A percentile compares a stretch with the other conserved stretches of the same genome.
Evolutionary conservation across 2,888 invertebrate genomes (phyloP).

Genomic region (Idaea dimidiata): DNA sequence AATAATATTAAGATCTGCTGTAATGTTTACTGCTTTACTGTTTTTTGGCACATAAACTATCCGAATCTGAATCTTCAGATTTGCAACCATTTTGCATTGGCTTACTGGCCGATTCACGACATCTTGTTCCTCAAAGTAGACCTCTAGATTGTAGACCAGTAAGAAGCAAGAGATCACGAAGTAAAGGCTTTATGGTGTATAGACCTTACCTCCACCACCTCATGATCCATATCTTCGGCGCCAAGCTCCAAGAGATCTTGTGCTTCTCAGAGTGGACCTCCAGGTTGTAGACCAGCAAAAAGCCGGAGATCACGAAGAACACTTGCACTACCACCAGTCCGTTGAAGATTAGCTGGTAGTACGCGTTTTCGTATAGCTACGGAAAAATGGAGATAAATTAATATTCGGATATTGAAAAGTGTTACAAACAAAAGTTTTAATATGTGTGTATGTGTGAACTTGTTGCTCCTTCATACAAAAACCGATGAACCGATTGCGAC

Average conservation of each 20-base stretch:
- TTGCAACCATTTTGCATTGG: too few relatives aligned
- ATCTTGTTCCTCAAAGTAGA: slow-evolving; percentile 30
- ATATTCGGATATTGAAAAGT: not conserved
- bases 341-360: slow-evolving; percentile 36
- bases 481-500: too few relatives aligned
- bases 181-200: not conserved
- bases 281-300: slow-evolving; percentile 38
- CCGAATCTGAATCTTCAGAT: too few relatives aligned
- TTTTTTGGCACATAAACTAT: too few relatives aligned
- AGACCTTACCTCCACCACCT: slow-evolving; percentile 36
- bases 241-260: slow-evolving; percentile 31
- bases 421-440: not conserved
- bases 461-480: too few relatives aligned
- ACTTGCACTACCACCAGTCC: slow-evolving; percentile 40
- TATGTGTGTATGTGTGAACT: too few relatives aligned
- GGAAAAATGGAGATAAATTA: not conserved
- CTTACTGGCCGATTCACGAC: slow-evolving; percentile 35
- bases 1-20: too few relatives aligned
- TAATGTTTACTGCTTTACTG: too few relatives aligned
- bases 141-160: slow-evolving; percentile 33
- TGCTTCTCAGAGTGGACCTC: slow-evolving; percentile 32
- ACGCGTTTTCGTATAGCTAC: slow-evolving; percentile 33
- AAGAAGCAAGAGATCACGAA: slow-evolving; percentile 44
- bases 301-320: slow-evolving; percentile 45
- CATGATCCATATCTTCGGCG: slow-evolving; percentile 31